Conservation (phyloP, 1,140 invertebrate species). For the Bombus terrestris region DNA sequence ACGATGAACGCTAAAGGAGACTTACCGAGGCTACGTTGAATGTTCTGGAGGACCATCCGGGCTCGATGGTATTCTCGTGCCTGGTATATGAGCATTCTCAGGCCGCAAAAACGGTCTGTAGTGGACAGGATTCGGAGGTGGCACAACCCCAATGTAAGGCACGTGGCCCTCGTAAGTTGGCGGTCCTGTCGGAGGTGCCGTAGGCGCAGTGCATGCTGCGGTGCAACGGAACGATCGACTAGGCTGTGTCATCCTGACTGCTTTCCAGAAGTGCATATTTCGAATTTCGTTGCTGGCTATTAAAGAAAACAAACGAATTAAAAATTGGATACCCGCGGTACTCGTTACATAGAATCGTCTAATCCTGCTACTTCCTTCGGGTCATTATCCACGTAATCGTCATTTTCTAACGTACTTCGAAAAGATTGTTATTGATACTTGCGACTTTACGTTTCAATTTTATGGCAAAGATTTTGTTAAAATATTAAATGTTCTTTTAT, state of each 20-base stretch:
- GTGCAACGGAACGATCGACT: constrained; percentile 48
- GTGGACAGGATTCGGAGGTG: constrained; percentile 53
- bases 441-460: not conserved
- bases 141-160: constrained; percentile 66
- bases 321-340: too few relatives aligned
- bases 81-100: constrained; percentile 53
- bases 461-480: not conserved
- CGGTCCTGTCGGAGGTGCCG: constrained; percentile 58
- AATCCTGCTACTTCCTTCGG: not conserved
- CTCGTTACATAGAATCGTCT: not conserved
- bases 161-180: constrained; percentile 70
- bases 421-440: not conserved
- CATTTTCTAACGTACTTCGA: not conserved
- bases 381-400: not conserved
- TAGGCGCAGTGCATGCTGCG: constrained; percentile 31
- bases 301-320: not conserved
- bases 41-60: constrained; percentile 68
- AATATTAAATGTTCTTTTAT: not conserved
- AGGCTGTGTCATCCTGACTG: constrained; percentile 36
- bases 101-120: constrained; percentile 57
- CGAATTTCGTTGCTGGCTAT: constrained; percentile 70
- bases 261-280: constrained; percentile 59
- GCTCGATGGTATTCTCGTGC: constrained; percentile 59
- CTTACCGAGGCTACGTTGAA: constrained; percentile 72
- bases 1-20: not conserved